Percentiles rank a stretch among this genome's conserved stretches.
These are phyloP conservation scores for Urocyon cinereoargenteus DNA, from an alignment of 2,797 vertebrate genomes.

Conservation along the genomic window DNA sequence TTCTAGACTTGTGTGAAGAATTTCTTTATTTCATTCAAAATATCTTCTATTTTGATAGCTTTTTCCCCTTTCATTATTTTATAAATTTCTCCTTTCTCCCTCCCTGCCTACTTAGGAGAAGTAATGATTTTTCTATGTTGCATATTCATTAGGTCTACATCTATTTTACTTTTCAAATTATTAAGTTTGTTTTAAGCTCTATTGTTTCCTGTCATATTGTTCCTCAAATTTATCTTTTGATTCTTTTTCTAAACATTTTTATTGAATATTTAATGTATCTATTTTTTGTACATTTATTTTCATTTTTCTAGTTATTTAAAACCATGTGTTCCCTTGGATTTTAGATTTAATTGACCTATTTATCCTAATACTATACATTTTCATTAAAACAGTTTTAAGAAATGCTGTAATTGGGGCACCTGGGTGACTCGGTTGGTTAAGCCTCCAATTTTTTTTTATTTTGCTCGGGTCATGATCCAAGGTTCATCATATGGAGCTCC, in stretches of 20 bases:
- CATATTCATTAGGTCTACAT: neutral
- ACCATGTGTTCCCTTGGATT: neutral
- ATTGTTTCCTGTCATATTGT: neutral
- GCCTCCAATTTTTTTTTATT: neutral
- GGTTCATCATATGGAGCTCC: neutral
- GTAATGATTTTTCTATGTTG: neutral
- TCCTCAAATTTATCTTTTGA: neutral
- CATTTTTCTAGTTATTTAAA: neutral
- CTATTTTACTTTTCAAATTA: neutral
- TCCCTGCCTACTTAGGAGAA: neutral
- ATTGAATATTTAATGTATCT: neutral
- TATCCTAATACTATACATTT: neutral
- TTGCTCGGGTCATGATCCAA: neutral
- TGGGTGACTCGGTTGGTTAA: neutral
- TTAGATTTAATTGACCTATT: neutral
- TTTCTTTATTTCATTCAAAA: neutral
- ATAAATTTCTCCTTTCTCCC: neutral
- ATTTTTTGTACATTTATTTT: neutral
- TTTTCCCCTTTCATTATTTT: neutral
- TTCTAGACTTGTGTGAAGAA: neutral
- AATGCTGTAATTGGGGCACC: neutral
- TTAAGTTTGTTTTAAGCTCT: neutral
- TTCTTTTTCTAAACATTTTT: neutral
- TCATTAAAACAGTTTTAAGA: neutral
- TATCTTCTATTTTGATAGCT: neutral